These are phyloP conservation scores for Lates japonicus DNA, from an alignment of 2,797 vertebrate genomes.

Conservation along the genomic window DNA sequence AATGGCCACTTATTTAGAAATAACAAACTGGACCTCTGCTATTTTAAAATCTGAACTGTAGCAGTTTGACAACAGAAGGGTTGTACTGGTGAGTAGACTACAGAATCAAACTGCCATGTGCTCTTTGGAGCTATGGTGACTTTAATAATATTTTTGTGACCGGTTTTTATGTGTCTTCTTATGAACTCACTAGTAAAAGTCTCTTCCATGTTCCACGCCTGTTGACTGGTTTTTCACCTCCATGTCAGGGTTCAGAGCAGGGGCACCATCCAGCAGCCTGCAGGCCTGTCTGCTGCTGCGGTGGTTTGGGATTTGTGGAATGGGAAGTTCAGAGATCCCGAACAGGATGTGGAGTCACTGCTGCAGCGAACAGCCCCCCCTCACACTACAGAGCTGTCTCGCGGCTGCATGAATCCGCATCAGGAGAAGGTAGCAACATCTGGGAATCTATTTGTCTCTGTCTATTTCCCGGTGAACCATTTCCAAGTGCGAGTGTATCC, in stretches of 20 bases:
- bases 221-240: conserved; percentile 37
- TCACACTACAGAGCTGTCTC: conserved; percentile 10
- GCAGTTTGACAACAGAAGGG: neutral
- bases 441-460: conserved; percentile 26
- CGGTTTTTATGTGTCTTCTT: neutral
- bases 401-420: conserved; percentile 43
- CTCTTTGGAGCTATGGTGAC: too few relatives aligned
- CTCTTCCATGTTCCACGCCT: conserved; percentile 4
- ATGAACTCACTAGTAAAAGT: neutral
- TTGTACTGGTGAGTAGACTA: too few relatives aligned
- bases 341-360: conserved; percentile 80
- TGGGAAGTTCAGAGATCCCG: conserved; percentile 76
- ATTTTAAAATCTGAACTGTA: neutral
- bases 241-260: conserved; percentile 46
- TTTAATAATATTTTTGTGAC: neutral
- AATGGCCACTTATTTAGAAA: neutral
- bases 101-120: too few relatives aligned
- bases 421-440: conserved; percentile 51
- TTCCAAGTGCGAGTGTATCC: neutral
- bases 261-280: conserved; percentile 13
- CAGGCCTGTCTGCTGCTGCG: neutral
- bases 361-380: conserved; percentile 43
- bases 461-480: conserved; percentile 6
- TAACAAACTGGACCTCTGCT: neutral
- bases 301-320: conserved; percentile 67